These are phyloP conservation scores for Acrobasis repandana DNA, from an alignment of 2,888 invertebrate genomes.

Conservation along the genomic window DNA sequence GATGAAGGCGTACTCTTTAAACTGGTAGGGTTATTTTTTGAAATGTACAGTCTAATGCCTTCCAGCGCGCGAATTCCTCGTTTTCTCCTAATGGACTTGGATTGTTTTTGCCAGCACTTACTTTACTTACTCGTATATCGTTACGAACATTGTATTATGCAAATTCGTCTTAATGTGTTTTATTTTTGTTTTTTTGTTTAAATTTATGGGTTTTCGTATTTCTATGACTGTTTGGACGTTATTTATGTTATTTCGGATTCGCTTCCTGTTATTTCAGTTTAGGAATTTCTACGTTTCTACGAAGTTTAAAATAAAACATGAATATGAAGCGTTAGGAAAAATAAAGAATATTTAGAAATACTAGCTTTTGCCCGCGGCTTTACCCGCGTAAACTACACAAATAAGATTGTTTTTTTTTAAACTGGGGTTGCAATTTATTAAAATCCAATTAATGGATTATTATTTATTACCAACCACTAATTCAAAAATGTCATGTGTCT, in stretches of 20 bases:
- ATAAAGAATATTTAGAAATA: too few species aligned
- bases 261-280: slow-evolving; percentile 9
- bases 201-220: slow-evolving; percentile 19
- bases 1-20: slow-evolving; percentile 64
- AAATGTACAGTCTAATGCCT: slow-evolving; percentile 46
- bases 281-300: background rate
- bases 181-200: slow-evolving; percentile 20
- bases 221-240: slow-evolving; percentile 17
- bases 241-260: slow-evolving; percentile 21
- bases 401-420: too few species aligned
- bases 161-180: slow-evolving; percentile 23
- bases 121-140: background rate
- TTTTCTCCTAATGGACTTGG: slow-evolving; percentile 39
- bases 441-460: too few species aligned
- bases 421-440: too few species aligned
- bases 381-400: too few species aligned
- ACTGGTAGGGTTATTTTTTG: slow-evolving; percentile 48
- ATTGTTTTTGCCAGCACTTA: slow-evolving; percentile 31
- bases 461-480: too few species aligned
- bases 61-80: slow-evolving; percentile 46
- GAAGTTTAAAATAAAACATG: background rate
- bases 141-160: slow-evolving; percentile 22
- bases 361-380: too few species aligned
- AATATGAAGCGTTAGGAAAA: background rate
- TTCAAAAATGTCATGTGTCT: too few species aligned